These are phyloP conservation scores for Pharmacophagus antenor DNA, from an alignment of 2,888 invertebrate species.

Conservation along the genomic window DNA sequence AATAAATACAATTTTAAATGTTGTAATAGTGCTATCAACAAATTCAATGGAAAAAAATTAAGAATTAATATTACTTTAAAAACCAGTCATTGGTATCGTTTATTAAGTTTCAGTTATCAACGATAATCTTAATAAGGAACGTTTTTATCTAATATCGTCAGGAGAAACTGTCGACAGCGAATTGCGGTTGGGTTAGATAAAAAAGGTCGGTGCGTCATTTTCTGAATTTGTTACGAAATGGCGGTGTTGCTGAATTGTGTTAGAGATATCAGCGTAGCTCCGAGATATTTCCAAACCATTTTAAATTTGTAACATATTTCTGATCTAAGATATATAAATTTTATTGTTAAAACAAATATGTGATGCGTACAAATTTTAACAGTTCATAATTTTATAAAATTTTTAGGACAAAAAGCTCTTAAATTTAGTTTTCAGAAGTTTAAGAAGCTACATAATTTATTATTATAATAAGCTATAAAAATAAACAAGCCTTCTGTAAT, in stretches of 20 bases:
- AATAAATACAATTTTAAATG: no score
- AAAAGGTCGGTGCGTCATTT: conserved; percentile 79
- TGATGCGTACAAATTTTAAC: background rate
- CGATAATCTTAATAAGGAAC: conserved; percentile 39
- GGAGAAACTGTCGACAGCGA: conserved; percentile 70
- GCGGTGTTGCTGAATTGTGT: conserved; percentile 17
- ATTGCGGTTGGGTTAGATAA: conserved; percentile 77
- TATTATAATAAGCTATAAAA: no score
- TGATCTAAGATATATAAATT: background rate
- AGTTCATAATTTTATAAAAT: background rate
- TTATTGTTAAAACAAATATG: no score
- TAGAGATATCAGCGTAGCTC: conserved; percentile 7
- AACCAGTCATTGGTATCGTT: background rate
- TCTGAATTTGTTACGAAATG: conserved; percentile 32
- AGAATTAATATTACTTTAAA: background rate
- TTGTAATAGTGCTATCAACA: no score
- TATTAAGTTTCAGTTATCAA: conserved; percentile 13
- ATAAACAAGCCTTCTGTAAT: no score
- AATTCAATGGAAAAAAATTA: background rate
- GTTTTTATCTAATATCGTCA: conserved; percentile 56
- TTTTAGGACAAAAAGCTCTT: no score
- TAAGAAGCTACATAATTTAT: no score
- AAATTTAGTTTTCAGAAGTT: no score
- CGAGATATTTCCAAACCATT: background rate
- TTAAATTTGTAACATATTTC: background rate